Percentiles rank a stretch among this genome's conserved stretches.
phyloP scores from a whole-genome alignment of 2,888 invertebrate species.

The Ennomos quercinarius region DNA sequence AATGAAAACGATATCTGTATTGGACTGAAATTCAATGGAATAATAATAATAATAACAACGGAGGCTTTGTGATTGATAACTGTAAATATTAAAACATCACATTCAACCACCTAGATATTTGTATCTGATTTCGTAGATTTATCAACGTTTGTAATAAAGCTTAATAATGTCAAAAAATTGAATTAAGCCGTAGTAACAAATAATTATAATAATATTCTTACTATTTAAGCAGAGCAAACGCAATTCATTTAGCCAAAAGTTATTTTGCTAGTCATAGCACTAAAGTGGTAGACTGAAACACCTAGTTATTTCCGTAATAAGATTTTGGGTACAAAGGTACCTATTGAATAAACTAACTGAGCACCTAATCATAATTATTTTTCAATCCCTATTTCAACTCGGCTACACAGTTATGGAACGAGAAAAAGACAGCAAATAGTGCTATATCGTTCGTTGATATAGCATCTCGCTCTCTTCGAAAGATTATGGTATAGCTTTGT shows the following conservation, averaged over 20 bases:
- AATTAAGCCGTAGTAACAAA: too few relatives aligned
- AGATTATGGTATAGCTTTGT: slow-evolving; percentile 65
- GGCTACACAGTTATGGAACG: slow-evolving; percentile 46
- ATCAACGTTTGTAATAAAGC: too few relatives aligned
- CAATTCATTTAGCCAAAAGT: background rate
- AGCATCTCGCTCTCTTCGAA: slow-evolving; percentile 61
- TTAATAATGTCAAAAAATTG: too few relatives aligned
- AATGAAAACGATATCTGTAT: slow-evolving; percentile 21
- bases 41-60: too few relatives aligned
- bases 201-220: too few relatives aligned
- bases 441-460: slow-evolving; percentile 45
- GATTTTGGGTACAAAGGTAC: slow-evolving; percentile 16
- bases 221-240: too few relatives aligned
- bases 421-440: slow-evolving; percentile 58
- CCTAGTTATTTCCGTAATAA: slow-evolving; percentile 19
- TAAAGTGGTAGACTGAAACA: slow-evolving; percentile 2
- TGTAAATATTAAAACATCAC: too few relatives aligned
- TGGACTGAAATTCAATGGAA: too few relatives aligned
- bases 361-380: slow-evolving; percentile 23
- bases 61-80: too few relatives aligned
- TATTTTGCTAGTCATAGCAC: slow-evolving; percentile 9
- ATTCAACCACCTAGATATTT: too few relatives aligned
- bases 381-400: slow-evolving; percentile 42
- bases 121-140: too few relatives aligned
- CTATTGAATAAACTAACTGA: slow-evolving; percentile 19